Base-by-base conservation (phyloP, 2,797 vertebrate species). In the Oreortyx pictus region DNA sequence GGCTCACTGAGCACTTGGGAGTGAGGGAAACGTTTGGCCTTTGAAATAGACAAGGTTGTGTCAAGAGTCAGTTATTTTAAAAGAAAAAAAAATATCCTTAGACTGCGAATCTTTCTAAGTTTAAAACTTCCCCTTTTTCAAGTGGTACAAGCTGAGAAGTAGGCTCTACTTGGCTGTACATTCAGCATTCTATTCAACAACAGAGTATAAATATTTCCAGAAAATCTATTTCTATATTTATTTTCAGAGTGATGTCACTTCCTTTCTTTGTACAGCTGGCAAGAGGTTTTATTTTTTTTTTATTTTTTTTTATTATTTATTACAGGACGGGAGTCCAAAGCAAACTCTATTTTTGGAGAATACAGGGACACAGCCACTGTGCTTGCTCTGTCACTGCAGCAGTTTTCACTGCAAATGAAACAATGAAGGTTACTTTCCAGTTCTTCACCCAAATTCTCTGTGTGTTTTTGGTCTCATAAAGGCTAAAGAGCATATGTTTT, bases 181-280 rank as follows among this genome's bases (percentile, higher is more conserved):
- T 92, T 78, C 87, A 91, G 84, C 93, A 80, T 83, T 89, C 94
- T 84, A 82, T 86, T 72, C 67, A 71, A 22, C 64, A 95, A 73
- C 47, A 54, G 95, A 91, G 67, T 84, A 91, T 89, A 96, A 95
- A 96, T 96, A 95, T 96, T 96, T 95, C 93, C 95, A 96, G 89
- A 94, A 93, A 95, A 60, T 41, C 56, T 77, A 86, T 91, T 95
- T 93, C 95, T 96, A 80, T 94, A 94, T 96, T 96, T 96, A 90
- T 95, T 96, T 95, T 92, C 80, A 74, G 74, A 93, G 33, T 91
- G 92, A 96, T 92, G 93, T 96, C 91, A 94, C 87, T 93, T 96
- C 90, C 91, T 56, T 27, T 78, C 86, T 95, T 83, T 46, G 47
- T 78, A 44, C 13, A 19, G 62, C 60, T 90, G 65, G 81, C 80